Evolutionary conservation across 2,797 vertebrate genomes (phyloP).

Genomic region (Pseudotriccus pelzelni): DNA sequence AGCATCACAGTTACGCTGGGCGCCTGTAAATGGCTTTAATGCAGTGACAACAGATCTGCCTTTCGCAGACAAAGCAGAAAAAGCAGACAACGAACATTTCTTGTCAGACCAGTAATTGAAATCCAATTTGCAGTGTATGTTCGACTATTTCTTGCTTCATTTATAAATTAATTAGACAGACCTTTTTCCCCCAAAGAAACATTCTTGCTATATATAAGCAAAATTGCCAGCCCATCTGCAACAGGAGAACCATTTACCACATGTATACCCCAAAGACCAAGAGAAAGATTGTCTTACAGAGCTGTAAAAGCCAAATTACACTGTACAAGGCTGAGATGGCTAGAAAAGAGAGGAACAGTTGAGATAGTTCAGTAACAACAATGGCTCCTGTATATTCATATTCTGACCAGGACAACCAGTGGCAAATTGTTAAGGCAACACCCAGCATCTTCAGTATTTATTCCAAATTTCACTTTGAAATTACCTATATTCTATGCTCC

Average conservation of each 20-base stretch:
- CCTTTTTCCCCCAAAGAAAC: not conserved
- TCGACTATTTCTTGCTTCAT: not conserved
- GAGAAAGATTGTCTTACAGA: not conserved
- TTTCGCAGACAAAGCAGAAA: not conserved
- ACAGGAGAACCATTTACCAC: not conserved
- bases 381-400: not conserved
- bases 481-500: not conserved
- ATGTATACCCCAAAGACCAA: not conserved
- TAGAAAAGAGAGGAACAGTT: not conserved
- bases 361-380: not conserved
- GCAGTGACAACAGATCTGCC: not conserved
- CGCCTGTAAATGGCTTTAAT: not conserved
- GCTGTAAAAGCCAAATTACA: not conserved
- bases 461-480: not conserved
- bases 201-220: not conserved
- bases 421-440: not conserved
- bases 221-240: not conserved
- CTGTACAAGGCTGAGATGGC: not conserved
- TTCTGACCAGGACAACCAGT: not conserved
- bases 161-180: conserved; percentile 14
- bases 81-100: not conserved
- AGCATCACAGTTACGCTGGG: not conserved
- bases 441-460: not conserved
- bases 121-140: not conserved
- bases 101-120: not conserved